These are phyloP conservation scores for Dicyrtomina minuta DNA, from an alignment of 2,888 invertebrate species.

Conservation along the genomic window DNA sequence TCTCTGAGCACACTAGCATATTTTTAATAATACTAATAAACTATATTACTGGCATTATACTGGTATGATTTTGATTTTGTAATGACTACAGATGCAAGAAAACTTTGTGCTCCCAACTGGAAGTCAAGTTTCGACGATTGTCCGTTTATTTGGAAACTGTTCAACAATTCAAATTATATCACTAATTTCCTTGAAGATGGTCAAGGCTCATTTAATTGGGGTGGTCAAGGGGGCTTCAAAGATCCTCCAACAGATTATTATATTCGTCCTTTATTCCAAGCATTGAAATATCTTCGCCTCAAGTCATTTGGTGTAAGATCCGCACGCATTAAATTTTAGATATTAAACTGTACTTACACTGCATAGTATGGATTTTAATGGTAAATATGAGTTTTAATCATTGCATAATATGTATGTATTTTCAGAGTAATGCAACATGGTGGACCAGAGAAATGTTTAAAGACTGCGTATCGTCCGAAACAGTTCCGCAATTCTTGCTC, in stretches of 20 bases:
- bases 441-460: conserved; percentile 10
- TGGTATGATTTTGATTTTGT: too few species aligned
- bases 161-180: conserved; percentile 68
- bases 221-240: conserved; percentile 68
- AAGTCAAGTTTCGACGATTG: conserved; percentile 65
- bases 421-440: conserved; percentile 5
- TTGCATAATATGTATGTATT: too few species aligned
- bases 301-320: conserved; percentile 3
- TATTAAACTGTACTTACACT: too few species aligned
- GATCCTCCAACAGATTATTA: conserved; percentile 79
- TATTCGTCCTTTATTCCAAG: conserved; percentile 69
- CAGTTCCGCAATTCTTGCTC: conserved; percentile 63
- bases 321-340: neutral
- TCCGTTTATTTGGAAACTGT: conserved; percentile 75
- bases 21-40: neutral
- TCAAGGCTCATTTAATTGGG: conserved; percentile 69
- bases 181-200: conserved; percentile 81
- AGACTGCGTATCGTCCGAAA: conserved; percentile 26
- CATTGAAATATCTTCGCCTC: conserved; percentile 53
- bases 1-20: neutral
- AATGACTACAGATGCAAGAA: conserved; percentile 35
- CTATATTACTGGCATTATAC: too few species aligned
- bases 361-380: too few species aligned
- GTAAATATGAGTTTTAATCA: neutral
- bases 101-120: conserved; percentile 45